phyloP scores from a whole-genome alignment of 2,888 invertebrate genomes.

The Melanostoma scalare region DNA sequence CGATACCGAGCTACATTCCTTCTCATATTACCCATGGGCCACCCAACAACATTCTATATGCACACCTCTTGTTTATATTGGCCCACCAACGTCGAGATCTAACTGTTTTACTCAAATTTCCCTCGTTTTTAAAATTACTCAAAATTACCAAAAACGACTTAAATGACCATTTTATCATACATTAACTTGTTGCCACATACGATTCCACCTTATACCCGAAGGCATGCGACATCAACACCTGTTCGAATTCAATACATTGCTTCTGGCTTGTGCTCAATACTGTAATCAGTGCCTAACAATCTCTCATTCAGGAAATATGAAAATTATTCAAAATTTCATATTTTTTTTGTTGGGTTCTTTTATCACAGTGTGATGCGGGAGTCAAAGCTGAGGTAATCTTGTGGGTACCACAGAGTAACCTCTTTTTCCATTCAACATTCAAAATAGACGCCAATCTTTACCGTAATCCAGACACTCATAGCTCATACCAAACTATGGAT shows the following conservation, averaged over 20 bases:
- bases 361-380: constrained; percentile 13
- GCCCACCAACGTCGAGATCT: constrained; percentile 42
- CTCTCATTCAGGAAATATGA: constrained; percentile 6
- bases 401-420: constrained; percentile 2
- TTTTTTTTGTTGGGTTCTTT: constrained; percentile 19
- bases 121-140: neutral
- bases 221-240: constrained; percentile 29
- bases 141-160: neutral
- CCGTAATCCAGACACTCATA: constrained; percentile 43
- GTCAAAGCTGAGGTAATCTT: neutral
- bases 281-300: constrained; percentile 23
- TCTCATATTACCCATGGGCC: constrained; percentile 46
- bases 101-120: constrained; percentile 33
- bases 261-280: constrained; percentile 37
- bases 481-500: constrained; percentile 30
- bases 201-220: constrained; percentile 3
- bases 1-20: constrained; percentile 8
- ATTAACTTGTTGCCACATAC: constrained; percentile 6
- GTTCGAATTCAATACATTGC: constrained; percentile 9
- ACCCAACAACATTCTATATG: constrained; percentile 1
- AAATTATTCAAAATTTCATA: constrained; percentile 34
- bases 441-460: constrained; percentile 39
- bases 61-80: constrained; percentile 1
- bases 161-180: constrained; percentile 16
- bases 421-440: constrained; percentile 26